Evolutionary conservation across 1,140 invertebrate genomes (phyloP), one percentile per base, ranked within the genome.

Genomic region (Tyrophagus putrescentiae): DNA sequence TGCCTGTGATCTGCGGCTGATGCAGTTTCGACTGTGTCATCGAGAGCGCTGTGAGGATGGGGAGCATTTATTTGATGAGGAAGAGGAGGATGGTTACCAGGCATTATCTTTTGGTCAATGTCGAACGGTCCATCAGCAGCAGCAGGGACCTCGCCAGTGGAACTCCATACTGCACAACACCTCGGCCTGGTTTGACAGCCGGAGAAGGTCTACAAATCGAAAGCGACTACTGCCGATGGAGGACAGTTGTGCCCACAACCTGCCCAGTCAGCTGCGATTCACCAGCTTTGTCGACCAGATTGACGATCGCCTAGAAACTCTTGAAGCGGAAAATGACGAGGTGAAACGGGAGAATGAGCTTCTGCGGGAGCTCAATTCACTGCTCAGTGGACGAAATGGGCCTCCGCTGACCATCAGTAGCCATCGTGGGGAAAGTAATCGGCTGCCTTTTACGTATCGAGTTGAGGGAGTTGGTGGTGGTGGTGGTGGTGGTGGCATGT

Each of bases 361-460:
- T 11, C 32, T 54, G n/a, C 52, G 52, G 18, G 52, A 54, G 39
- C 25, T 54, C n/a, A 54, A 54, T 25, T 54, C 52, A 54, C 3
- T 54, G 28, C 3, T 54, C n/a, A 54, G 25, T 27, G n/a, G 52
- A 23, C 27, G 52, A 3, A 52, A 52, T 21, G 48, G 25, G 3
- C n/a, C 13, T n/a, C 48, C n/a, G 45, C 31, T 48, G 7, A 48
- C 45, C 23, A 18, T n/a, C n/a, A n/a, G n/a, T n/a, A n/a, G n/a
- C n/a, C n/a, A n/a, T n/a, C n/a, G n/a, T n/a, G n/a, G n/a, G n/a
- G n/a, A n/a, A n/a, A n/a, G 6, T 42, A 42, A 42, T 23, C 41
- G 41, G 41, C n/a, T n/a, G n/a, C n/a, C n/a, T n/a, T n/a, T 42
- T n/a, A 42, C 25, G 4, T 23, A 5, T 42, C 25, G 6, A 42